Conservation (phyloP, 92 coral and sea anemone genomes). For the Epizoanthus rinbou region DNA sequence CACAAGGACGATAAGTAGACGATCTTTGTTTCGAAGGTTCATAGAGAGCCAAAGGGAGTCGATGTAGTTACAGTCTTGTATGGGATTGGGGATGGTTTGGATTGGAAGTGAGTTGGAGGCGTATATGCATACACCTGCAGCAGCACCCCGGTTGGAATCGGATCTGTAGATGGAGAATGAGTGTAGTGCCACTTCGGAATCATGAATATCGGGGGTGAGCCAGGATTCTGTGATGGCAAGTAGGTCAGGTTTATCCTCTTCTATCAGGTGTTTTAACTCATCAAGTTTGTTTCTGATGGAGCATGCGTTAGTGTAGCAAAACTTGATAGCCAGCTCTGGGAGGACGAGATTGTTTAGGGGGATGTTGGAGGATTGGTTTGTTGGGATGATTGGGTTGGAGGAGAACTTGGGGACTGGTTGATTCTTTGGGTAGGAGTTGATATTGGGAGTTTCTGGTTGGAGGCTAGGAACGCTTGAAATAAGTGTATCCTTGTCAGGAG, state of each 20-base stretch:
- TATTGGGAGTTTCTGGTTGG: too few species aligned
- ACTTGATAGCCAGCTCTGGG: too few species aligned
- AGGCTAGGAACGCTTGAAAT: too few species aligned
- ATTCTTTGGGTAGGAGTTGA: too few species aligned
- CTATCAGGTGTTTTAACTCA: not conserved
- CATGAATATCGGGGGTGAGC: not conserved
- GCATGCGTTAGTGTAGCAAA: not conserved
- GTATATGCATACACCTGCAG: not conserved
- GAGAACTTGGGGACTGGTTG: too few species aligned
- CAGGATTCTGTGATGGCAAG: not conserved
- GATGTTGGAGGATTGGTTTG: too few species aligned
- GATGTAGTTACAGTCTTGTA: not conserved
- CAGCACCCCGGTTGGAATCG: not conserved
- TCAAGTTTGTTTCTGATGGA: not conserved
- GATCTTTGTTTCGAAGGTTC: not conserved
- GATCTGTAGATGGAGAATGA: not conserved
- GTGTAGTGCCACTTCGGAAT: not conserved
- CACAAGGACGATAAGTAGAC: not conserved
- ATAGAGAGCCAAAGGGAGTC: not conserved
- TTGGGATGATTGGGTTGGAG: too few species aligned
- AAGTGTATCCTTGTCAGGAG: not conserved
- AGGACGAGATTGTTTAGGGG: too few species aligned
- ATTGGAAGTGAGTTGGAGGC: not conserved
- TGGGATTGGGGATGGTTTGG: not conserved
- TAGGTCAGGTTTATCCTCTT: not conserved